Percentiles rank a stretch among this genome's conserved stretches.
Conservation (phyloP, 2,888 invertebrate species). For the Meteorus cinctellus region DNA sequence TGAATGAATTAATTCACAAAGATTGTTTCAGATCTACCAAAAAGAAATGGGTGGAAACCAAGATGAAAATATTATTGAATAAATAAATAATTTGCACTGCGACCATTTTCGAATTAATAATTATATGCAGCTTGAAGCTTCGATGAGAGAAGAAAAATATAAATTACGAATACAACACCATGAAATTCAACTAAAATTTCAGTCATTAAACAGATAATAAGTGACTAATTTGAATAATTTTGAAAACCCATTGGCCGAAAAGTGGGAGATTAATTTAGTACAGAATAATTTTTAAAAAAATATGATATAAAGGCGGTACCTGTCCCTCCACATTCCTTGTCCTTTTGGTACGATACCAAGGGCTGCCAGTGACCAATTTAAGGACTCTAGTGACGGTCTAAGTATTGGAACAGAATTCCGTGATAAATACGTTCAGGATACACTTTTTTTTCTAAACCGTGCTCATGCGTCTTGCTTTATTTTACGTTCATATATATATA, state of each 20-base stretch:
- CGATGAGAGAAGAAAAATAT: neutral
- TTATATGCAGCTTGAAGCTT: slow-evolving; percentile 16
- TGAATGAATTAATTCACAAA: neutral
- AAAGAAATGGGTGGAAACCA: neutral
- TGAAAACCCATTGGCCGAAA: slow-evolving; percentile 47
- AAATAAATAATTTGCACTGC: slow-evolving; percentile 1
- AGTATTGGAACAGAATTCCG: slow-evolving; percentile 71
- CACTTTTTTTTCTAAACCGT: slow-evolving; percentile 60
- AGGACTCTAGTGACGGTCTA: slow-evolving; percentile 72
- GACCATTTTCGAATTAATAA: slow-evolving; percentile 24
- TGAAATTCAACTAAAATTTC: neutral
- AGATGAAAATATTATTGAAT: neutral
- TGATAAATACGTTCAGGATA: slow-evolving; percentile 64
- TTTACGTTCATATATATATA: neutral
- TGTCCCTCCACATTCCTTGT: slow-evolving; percentile 75
- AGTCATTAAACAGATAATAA: slow-evolving; percentile 19
- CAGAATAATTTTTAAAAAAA: slow-evolving; percentile 48
- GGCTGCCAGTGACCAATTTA: slow-evolving; percentile 73
- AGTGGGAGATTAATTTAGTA: slow-evolving; percentile 33
- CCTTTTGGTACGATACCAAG: slow-evolving; percentile 73
- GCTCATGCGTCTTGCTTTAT: slow-evolving; percentile 60
- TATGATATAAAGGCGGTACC: slow-evolving; percentile 69
- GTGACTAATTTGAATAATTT: slow-evolving; percentile 44
- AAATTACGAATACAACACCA: neutral
- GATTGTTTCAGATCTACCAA: neutral